A percentile compares a stretch with the other conserved stretches of the same genome.
phyloP scores from a whole-genome alignment of 2,113 vertebrate genomes.

The Callaeas wilsoni region DNA sequence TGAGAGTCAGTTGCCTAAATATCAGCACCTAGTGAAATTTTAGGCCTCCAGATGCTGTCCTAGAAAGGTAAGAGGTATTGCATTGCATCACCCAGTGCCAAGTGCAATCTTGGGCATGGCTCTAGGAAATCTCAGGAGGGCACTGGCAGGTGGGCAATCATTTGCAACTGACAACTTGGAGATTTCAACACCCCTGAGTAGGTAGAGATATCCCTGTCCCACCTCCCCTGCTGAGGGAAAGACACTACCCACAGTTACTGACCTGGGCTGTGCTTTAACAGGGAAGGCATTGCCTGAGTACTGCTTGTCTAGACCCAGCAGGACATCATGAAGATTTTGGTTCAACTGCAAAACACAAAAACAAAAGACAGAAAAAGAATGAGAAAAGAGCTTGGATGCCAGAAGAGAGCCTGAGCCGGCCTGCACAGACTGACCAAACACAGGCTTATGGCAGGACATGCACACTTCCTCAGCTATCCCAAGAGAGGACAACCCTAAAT shows the following conservation, averaged over 20 bases:
- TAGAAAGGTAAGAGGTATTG: background rate
- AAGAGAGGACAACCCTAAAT: background rate
- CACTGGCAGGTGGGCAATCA: background rate
- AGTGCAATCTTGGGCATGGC: background rate
- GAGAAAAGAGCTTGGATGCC: background rate
- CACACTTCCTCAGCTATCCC: background rate
- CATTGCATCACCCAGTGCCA: background rate
- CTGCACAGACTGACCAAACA: background rate
- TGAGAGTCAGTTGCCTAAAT: background rate
- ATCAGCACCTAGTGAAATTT: background rate
- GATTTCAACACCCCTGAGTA: background rate
- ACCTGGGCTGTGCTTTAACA: slow-evolving; percentile 81
- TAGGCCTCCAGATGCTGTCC: background rate
- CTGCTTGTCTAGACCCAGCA: slow-evolving; percentile 84
- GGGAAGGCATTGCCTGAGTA: slow-evolving; percentile 76
- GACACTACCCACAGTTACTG: background rate
- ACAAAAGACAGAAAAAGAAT: background rate
- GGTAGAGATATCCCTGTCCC: background rate
- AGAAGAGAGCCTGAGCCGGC: background rate
- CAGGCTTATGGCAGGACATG: background rate
- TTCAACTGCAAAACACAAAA: slow-evolving; percentile 82
- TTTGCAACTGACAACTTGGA: background rate
- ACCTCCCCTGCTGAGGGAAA: background rate
- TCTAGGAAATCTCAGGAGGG: background rate
- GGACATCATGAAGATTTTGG: slow-evolving; percentile 85